A percentile compares a stretch with the other conserved stretches of the same genome.
phyloP scores from a whole-genome alignment of 1,140 invertebrate genomes.

The Cataglyphis hispanica region DNA sequence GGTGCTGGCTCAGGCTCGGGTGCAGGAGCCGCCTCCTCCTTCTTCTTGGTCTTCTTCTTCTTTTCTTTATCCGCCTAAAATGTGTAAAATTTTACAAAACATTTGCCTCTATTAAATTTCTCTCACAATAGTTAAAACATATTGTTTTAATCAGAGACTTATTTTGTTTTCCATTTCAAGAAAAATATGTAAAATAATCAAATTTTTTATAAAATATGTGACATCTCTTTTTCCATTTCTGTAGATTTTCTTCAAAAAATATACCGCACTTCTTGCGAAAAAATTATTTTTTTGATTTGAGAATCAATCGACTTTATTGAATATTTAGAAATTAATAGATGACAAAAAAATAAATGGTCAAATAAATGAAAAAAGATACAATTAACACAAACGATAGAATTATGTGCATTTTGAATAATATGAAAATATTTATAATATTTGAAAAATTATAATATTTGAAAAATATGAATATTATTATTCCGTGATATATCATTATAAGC shows the following conservation, averaged over 20 bases:
- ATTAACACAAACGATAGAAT: neutral
- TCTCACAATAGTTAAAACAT: neutral
- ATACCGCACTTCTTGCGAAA: neutral
- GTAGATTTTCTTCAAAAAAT: neutral
- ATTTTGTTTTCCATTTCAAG: neutral
- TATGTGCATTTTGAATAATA: neutral
- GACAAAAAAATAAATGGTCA: neutral
- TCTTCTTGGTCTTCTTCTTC: constrained; percentile 89
- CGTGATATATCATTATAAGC: neutral
- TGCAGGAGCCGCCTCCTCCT: constrained; percentile 86
- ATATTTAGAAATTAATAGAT: neutral
- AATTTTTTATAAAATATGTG: neutral
- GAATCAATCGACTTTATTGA: neutral
- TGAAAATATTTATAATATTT: too few relatives aligned
- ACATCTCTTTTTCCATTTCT: neutral
- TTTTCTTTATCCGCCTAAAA: constrained; percentile 89
- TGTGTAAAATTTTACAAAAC: neutral
- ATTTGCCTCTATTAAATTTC: neutral
- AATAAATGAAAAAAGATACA: neutral
- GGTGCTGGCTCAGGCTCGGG: constrained; percentile 85
- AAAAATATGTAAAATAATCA: neutral
- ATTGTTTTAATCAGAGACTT: neutral
- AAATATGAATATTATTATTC: constrained; percentile 9
- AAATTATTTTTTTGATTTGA: neutral
- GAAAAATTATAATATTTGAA: too few relatives aligned